These are phyloP conservation scores for Gobio occitaniae DNA, from an alignment of 2,797 vertebrate genomes.

Conservation along the genomic window DNA sequence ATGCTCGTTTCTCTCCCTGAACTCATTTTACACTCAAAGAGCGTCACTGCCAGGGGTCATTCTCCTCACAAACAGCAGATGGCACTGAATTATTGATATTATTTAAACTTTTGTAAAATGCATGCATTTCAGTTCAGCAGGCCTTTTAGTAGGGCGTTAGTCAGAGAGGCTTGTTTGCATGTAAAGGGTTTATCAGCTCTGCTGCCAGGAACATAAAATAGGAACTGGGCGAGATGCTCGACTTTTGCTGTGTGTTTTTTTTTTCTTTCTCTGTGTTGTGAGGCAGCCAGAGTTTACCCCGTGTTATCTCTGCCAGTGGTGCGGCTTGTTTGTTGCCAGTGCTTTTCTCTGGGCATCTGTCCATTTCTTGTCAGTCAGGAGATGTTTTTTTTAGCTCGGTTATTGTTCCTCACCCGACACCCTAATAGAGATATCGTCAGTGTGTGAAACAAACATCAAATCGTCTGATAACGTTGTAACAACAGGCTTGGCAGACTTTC, in stretches of 20 bases:
- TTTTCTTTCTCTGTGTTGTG: not conserved
- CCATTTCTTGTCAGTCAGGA: conserved; percentile 19
- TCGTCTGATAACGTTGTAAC: conserved; percentile 29
- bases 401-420: conserved; percentile 1
- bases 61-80: conserved; percentile 53
- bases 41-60: conserved; percentile 49
- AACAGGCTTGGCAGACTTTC: conserved; percentile 16
- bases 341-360: conserved; percentile 11
- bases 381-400: not conserved
- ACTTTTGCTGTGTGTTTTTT: not conserved
- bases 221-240: conserved; percentile 3
- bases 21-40: conserved; percentile 62
- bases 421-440: conserved; percentile 30
- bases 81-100: conserved; percentile 59
- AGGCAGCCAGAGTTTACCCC: conserved; percentile 19
- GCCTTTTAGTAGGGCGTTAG: conserved; percentile 14
- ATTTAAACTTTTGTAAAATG: conserved; percentile 49
- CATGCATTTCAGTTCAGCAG: conserved; percentile 21
- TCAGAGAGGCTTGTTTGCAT: conserved; percentile 24
- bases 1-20: conserved; percentile 60
- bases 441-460: conserved; percentile 20
- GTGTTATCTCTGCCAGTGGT: conserved; percentile 14
- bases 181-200: conserved; percentile 22
- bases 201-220: conserved; percentile 30
- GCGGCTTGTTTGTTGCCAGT: conserved; percentile 24